These are phyloP conservation scores for Notospermus geniculatus DNA, from an alignment of 1,140 invertebrate species.

Conservation along the genomic window DNA sequence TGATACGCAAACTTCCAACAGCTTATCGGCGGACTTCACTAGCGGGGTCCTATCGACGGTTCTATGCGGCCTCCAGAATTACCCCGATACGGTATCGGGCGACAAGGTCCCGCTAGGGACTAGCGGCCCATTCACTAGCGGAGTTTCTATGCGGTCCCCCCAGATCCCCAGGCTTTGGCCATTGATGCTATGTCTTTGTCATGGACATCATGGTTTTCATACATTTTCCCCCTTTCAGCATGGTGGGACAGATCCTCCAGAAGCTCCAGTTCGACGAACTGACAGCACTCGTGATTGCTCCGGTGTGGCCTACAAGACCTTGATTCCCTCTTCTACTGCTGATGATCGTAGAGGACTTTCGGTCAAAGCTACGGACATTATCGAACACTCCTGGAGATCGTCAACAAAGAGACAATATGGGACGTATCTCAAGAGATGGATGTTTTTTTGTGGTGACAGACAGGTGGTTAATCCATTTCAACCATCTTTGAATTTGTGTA, in stretches of 20 bases:
- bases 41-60: no score
- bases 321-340: neutral
- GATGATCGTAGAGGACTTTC: neutral
- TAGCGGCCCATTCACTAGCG: no score
- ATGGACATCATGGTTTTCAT: neutral
- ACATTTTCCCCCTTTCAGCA: neutral
- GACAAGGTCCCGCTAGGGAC: no score
- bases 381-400: neutral
- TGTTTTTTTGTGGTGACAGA: neutral
- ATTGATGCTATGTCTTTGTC: neutral
- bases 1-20: no score
- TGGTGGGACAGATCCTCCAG: neutral
- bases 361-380: constrained; percentile 7
- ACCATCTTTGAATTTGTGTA: neutral
- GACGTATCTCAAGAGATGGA: neutral
- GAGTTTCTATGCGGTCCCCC: no score
- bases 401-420: constrained; percentile 1
- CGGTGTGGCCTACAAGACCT: neutral
- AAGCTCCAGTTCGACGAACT: neutral
- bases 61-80: no score
- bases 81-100: no score
- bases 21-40: no score
- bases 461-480: neutral
- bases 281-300: neutral
- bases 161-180: constrained; percentile 9